These are phyloP conservation scores for Enteromius mattozi DNA, from an alignment of 2,797 vertebrate species.

Conservation along the genomic window DNA sequence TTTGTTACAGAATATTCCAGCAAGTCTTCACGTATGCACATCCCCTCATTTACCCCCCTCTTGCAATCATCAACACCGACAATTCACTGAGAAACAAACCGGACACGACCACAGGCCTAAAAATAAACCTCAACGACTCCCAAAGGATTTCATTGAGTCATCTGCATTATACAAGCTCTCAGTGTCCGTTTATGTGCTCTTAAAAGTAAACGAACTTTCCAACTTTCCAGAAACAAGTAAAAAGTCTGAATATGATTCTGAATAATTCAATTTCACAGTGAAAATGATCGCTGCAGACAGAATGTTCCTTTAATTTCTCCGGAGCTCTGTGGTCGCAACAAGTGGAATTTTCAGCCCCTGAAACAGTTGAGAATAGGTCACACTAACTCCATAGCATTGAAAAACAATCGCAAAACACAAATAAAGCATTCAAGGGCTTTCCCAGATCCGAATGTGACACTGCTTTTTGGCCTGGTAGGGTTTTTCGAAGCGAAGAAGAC, in stretches of 20 bases:
- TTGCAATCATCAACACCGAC: slow-evolving; percentile 41
- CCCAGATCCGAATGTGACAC: background rate
- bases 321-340: slow-evolving; percentile 6
- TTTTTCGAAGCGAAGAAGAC: slow-evolving; percentile 22
- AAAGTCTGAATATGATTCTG: background rate
- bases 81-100: slow-evolving; percentile 51
- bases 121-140: slow-evolving; percentile 48
- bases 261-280: background rate
- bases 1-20: slow-evolving; percentile 34
- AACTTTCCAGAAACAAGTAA: slow-evolving; percentile 38
- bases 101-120: slow-evolving; percentile 45
- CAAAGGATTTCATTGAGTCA: slow-evolving; percentile 41
- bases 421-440: slow-evolving; percentile 19
- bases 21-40: slow-evolving; percentile 43
- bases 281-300: background rate
- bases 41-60: slow-evolving; percentile 37
- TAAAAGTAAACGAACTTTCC: slow-evolving; percentile 42
- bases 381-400: background rate
- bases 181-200: slow-evolving; percentile 31
- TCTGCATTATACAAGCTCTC: slow-evolving; percentile 47
- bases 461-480: background rate
- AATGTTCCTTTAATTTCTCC: background rate
- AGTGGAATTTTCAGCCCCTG: background rate
- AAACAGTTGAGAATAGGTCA: slow-evolving; percentile 5
- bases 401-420: slow-evolving; percentile 12